Base-by-base conservation (phyloP, 2,888 invertebrate genomes). In the Endotricha flammealis region DNA sequence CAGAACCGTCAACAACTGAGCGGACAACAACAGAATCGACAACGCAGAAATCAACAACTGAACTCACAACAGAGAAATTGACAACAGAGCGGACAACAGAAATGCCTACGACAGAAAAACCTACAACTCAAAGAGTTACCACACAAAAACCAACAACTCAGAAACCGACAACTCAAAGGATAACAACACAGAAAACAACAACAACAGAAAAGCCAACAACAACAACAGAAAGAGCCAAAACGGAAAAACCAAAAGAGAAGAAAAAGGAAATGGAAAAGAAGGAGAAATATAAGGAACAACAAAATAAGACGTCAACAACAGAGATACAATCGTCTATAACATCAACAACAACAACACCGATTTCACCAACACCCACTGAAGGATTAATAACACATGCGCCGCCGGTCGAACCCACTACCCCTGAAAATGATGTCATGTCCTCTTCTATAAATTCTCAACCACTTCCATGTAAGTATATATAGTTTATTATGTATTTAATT, bases 361-460 rank as follows among this genome's bases (percentile, higher is more conserved):
- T 42, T 46, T 73, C 59, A 10, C 66, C 83, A 0, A 80, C 82
- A n/a, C 81, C 85, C 0, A 81, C 79, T 1, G 75, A 76, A 9
- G 81, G 78, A 0, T 39, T 83, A 2, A 46, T 67, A 1, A 54
- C 53, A 17, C 61, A 69, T 22, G 59, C 59, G 0, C 65, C 74
- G 2, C 42, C 54, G 0, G 29, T 52, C n/a, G 63, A 52, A 30
- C 27, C 62, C 0, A 41, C 54, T 2, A 57, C 29, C 29, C 23
- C 46, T 2, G 46, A 52, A 11, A 48, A 48, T 4, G 51, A 48
- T 3, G 66, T 79, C 5, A 67, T 73, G 31, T 64, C 75, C 0
- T 65, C 81, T 0, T 71, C 81, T 0, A 80, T 82, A 2, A 79
- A 78, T 36, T 63, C 76, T 0, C 66, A 69, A 1, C 77, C 82